Evolutionary conservation across 2,888 invertebrate genomes (phyloP).

Genomic region (Drosophila testacea): DNA sequence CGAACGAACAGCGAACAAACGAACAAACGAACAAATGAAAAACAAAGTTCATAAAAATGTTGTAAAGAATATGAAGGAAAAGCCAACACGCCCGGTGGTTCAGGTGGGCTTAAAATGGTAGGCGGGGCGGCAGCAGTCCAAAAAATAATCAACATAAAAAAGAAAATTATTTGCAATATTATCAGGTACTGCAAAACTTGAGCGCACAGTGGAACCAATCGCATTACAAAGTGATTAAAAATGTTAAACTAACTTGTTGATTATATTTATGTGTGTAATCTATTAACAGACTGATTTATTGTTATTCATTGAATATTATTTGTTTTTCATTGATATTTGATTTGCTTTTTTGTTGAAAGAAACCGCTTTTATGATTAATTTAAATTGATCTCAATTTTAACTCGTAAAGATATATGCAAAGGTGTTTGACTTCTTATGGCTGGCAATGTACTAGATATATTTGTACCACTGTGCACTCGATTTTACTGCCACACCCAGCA

Average conservation of each 20-base stretch:
- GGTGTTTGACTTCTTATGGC: too few species aligned
- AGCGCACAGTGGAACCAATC: conserved; percentile 40
- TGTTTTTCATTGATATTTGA: not conserved
- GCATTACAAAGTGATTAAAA: not conserved
- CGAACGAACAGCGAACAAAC: conserved; percentile 13
- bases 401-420: too few species aligned
- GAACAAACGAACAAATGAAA: conserved; percentile 66
- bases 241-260: not conserved
- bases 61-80: conserved; percentile 59
- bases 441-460: not conserved
- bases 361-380: not conserved
- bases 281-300: not conserved
- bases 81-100: conserved; percentile 24
- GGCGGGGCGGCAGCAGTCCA: conserved; percentile 25
- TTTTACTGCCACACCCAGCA: conserved; percentile 16
- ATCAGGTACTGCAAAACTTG: conserved; percentile 64
- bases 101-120: conserved; percentile 28
- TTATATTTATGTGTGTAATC: not conserved
- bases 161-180: conserved; percentile 82
- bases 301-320: not conserved
- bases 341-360: not conserved
- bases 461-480: conserved; percentile 26
- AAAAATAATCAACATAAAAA: conserved; percentile 82
- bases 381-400: not conserved
- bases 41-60: conserved; percentile 79